Percentiles rank a stretch among this genome's conserved stretches.
Conservation (phyloP, 2,113 vertebrate genomes). For the Erpornis zantholeuca region DNA sequence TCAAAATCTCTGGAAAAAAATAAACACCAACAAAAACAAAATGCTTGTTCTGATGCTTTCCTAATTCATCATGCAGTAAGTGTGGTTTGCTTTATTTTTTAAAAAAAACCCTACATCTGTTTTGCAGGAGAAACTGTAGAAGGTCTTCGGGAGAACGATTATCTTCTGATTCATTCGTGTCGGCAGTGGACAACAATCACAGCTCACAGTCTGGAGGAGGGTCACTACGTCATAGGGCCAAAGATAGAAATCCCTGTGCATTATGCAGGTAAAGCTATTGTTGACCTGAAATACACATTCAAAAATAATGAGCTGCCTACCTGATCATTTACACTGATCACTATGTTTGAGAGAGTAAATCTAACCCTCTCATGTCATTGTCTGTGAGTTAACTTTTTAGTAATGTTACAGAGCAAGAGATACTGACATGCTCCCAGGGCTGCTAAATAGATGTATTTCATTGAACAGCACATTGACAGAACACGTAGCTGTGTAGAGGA, state of each 20-base stretch:
- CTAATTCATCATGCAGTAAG: not conserved
- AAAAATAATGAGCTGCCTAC: not conserved
- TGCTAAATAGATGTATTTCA: not conserved
- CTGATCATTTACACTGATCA: not conserved
- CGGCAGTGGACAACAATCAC: conserved; percentile 99
- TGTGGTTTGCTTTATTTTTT: not conserved
- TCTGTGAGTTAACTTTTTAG: not conserved
- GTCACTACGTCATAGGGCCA: conserved; percentile 98
- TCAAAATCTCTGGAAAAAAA: not conserved
- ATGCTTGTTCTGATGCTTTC: not conserved
- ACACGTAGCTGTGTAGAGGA: rapidly evolving
- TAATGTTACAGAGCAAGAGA: not conserved
- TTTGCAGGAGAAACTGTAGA: conserved; percentile 89
- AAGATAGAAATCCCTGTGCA: conserved; percentile 99
- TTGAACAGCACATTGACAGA: not conserved
- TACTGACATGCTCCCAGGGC: not conserved
- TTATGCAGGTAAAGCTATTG: conserved; percentile 88
- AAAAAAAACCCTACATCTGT: not conserved
- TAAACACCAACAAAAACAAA: not conserved
- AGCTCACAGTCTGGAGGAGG: conserved; percentile 97
- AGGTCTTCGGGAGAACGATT: conserved; percentile 93
- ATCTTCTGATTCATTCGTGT: conserved; percentile 96
- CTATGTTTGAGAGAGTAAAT: not conserved
- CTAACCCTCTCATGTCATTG: not conserved
- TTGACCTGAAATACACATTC: not conserved